These are phyloP conservation scores for Drosophila fuyamai DNA, from an alignment of 1,140 invertebrate genomes.

Conservation along the genomic window DNA sequence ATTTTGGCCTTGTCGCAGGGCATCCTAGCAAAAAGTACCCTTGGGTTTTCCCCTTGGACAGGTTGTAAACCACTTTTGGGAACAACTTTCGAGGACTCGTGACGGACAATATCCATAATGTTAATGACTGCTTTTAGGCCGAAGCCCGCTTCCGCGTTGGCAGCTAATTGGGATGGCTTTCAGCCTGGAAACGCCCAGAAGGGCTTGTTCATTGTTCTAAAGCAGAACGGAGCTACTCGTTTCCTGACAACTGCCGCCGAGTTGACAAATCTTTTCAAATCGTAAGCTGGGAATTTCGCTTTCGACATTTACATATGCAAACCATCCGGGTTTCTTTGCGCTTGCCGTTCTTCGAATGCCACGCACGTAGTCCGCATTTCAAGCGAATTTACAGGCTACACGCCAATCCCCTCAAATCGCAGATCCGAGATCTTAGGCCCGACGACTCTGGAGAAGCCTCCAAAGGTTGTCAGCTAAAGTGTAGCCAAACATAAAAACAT, in stretches of 20 bases:
- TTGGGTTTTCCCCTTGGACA: constrained; percentile 24
- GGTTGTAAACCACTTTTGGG: constrained; percentile 58
- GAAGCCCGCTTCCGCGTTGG: constrained; percentile 60
- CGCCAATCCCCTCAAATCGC: constrained; percentile 52
- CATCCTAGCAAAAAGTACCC: constrained; percentile 15
- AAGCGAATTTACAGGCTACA: constrained; percentile 70
- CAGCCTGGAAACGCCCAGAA: constrained; percentile 33
- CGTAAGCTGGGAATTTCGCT: constrained; percentile 54
- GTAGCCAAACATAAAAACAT: constrained; percentile 62
- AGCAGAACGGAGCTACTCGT: constrained; percentile 2
- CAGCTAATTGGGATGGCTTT: constrained; percentile 51
- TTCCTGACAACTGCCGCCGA: background rate
- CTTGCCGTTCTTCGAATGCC: constrained; percentile 52
- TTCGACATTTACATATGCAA: constrained; percentile 62
- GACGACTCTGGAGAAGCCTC: constrained; percentile 13
- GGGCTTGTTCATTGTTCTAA: constrained; percentile 15
- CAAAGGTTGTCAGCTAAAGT: constrained; percentile 23
- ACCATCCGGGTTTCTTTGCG: constrained; percentile 39
- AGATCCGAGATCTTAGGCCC: constrained; percentile 46
- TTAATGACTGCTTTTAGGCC: constrained; percentile 32
- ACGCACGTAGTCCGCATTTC: constrained; percentile 69
- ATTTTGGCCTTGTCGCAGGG: constrained; percentile 55
- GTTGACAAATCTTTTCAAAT: constrained; percentile 31
- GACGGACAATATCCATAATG: constrained; percentile 43
- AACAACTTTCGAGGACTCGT: constrained; percentile 72